Evolutionary conservation across 2,797 vertebrate genomes (phyloP).

Genomic region (Oophaga sylvatica): DNA sequence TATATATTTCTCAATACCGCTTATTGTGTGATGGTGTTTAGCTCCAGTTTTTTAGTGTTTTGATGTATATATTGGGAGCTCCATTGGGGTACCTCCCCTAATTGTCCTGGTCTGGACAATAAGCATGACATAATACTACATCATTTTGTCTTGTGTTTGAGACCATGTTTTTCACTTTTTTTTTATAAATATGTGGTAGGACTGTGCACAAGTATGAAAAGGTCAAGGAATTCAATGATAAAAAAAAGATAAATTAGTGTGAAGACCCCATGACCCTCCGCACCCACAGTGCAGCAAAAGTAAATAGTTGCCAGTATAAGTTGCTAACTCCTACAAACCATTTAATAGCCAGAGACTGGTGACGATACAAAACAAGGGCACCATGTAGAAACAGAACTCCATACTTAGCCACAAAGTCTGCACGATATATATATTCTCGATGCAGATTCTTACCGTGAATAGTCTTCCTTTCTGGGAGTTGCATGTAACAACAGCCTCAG

Average conservation of each 20-base stretch:
- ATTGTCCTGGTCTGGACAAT: no score
- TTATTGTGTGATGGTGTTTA: no score
- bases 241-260: not conserved
- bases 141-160: no score
- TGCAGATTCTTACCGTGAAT: not conserved
- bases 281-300: not conserved
- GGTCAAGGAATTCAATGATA: not conserved
- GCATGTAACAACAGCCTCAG: constrained; percentile 15
- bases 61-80: no score
- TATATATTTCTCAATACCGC: no score
- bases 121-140: no score
- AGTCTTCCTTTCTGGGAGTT: not conserved
- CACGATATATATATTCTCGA: not conserved
- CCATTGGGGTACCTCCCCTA: no score
- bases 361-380: not conserved
- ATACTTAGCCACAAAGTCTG: not conserved
- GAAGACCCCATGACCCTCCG: constrained; percentile 5
- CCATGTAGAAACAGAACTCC: not conserved
- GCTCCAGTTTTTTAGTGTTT: no score
- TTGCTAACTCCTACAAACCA: not conserved
- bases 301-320: not conserved
- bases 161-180: no score
- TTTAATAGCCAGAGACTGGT: not conserved
- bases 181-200: no score
- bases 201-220: not conserved